Conservation (phyloP, 1,140 invertebrate genomes). For the Drosophila azteca region DNA sequence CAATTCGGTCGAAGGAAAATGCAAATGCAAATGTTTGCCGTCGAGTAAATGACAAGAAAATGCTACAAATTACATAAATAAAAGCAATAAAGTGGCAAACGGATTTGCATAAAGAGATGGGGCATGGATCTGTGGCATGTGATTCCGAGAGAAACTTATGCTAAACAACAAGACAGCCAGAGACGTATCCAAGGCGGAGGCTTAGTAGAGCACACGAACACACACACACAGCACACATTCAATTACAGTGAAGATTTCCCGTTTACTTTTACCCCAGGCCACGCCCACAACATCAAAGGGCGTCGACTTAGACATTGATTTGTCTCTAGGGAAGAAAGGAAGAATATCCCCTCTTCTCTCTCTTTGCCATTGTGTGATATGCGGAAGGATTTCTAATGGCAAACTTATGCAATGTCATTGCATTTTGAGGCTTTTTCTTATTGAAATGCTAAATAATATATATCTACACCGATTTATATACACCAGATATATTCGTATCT, state of each 20-base stretch:
- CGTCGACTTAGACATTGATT: slow-evolving; percentile 45
- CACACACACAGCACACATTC: slow-evolving; percentile 42
- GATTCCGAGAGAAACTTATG: slow-evolving; percentile 29
- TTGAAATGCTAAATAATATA: slow-evolving; percentile 38
- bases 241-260: slow-evolving; percentile 59
- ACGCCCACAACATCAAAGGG: slow-evolving; percentile 63
- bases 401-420: slow-evolving; percentile 59
- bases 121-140: slow-evolving; percentile 8
- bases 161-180: slow-evolving; percentile 31
- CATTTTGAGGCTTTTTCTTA: slow-evolving; percentile 21
- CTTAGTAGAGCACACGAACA: slow-evolving; percentile 32
- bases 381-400: slow-evolving; percentile 38
- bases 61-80: slow-evolving; percentile 69
- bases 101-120: slow-evolving; percentile 45
- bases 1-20: no score
- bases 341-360: neutral
- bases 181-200: slow-evolving; percentile 15
- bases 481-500: neutral
- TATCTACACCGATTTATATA: neutral
- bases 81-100: slow-evolving; percentile 66
- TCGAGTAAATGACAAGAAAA: slow-evolving; percentile 55
- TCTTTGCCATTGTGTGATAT: slow-evolving; percentile 9
- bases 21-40: slow-evolving; percentile 65
- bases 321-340: slow-evolving; percentile 1
- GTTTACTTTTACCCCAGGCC: slow-evolving; percentile 37